Conservation (phyloP, 2,888 invertebrate genomes). For the Gryllus longicercus region DNA sequence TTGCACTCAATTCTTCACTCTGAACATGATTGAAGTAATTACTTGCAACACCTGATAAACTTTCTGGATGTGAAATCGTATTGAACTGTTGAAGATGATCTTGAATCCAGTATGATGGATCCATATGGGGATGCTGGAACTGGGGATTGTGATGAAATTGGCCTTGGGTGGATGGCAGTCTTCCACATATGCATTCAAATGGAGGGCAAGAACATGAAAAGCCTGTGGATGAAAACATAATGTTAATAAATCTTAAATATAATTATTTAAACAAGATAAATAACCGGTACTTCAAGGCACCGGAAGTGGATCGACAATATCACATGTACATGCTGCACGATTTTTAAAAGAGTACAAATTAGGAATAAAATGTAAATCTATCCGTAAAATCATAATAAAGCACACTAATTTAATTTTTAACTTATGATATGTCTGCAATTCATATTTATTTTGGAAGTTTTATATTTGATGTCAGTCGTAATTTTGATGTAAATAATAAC, state of each 20-base stretch:
- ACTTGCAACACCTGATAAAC: background rate
- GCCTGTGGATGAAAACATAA: slow-evolving; percentile 47
- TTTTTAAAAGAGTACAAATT: no score
- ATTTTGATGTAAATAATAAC: no score
- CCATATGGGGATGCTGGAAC: slow-evolving; percentile 31
- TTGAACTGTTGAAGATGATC: slow-evolving; percentile 28
- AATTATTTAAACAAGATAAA: no score
- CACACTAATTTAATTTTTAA: no score
- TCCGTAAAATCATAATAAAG: no score
- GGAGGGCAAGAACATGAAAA: slow-evolving; percentile 69
- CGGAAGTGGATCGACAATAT: no score
- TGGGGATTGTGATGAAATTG: slow-evolving; percentile 25
- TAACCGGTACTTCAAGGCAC: no score
- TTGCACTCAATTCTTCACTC: background rate
- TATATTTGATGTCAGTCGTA: no score
- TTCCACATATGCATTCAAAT: slow-evolving; percentile 67
- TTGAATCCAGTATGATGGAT: slow-evolving; percentile 30
- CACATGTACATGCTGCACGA: no score
- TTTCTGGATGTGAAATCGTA: background rate
- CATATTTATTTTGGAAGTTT: no score
- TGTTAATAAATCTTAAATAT: background rate
- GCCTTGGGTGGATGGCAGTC: slow-evolving; percentile 37
- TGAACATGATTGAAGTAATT: background rate
- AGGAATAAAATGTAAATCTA: no score
- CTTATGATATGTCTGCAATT: no score